These are phyloP conservation scores for Podarcis lilfordi DNA, from an alignment of 2,797 vertebrate genomes.

Conservation along the genomic window DNA sequence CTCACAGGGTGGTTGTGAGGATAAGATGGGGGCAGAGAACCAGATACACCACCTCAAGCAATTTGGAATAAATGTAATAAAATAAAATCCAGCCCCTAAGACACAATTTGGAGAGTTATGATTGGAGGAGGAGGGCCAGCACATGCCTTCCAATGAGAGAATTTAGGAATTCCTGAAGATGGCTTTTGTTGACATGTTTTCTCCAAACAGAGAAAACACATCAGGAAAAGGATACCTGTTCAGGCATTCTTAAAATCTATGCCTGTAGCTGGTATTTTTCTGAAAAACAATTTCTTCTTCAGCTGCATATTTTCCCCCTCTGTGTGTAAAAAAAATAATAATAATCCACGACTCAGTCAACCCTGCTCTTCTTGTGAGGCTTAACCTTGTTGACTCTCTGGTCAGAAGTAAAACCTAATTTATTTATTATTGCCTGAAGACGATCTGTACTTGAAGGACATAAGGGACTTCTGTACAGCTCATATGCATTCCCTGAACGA, in stretches of 20 bases:
- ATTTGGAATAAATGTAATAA: too few species aligned
- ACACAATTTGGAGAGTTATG: too few species aligned
- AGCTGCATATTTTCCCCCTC: not conserved
- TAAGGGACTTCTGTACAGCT: not conserved
- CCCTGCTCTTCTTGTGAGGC: not conserved
- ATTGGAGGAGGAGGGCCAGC: too few species aligned
- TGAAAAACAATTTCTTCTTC: not conserved
- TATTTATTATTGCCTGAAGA: constrained; percentile 30
- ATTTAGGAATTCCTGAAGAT: not conserved
- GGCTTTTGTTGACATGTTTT: not conserved
- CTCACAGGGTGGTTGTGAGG: too few species aligned
- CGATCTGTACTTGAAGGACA: not conserved
- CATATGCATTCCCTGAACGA: constrained; percentile 12
- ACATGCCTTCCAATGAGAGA: not conserved
- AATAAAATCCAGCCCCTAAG: too few species aligned
- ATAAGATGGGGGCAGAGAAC: too few species aligned
- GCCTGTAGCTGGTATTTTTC: not conserved
- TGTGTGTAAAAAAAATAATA: not conserved
- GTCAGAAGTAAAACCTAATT: constrained; percentile 19
- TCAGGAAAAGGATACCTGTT: too few species aligned
- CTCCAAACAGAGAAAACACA: too few species aligned
- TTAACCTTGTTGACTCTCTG: constrained; percentile 11
- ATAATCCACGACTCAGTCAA: not conserved
- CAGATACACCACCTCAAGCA: too few species aligned
- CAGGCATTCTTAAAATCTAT: not conserved